These are phyloP conservation scores for Tricholauxania praeusta DNA, from an alignment of 2,888 invertebrate genomes.

Conservation along the genomic window DNA sequence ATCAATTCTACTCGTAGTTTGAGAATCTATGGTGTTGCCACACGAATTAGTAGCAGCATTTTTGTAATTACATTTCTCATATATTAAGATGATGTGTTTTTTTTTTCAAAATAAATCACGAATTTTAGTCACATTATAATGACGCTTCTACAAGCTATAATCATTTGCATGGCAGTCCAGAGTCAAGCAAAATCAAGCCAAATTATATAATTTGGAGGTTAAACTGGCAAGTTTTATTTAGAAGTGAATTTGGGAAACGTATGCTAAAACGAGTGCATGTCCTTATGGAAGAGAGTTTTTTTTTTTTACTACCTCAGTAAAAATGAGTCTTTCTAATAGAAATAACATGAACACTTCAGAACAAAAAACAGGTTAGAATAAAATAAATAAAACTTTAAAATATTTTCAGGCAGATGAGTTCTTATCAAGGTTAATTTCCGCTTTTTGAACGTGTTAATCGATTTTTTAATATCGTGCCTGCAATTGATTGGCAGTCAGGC, in stretches of 20 bases:
- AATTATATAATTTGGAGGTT: neutral
- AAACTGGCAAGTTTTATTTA: neutral
- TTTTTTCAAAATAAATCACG: slow-evolving; percentile 22
- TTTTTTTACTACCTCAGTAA: no score
- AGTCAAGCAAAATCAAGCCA: neutral
- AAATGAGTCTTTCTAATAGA: no score
- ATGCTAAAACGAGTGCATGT: neutral
- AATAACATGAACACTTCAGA: no score
- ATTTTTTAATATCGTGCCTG: slow-evolving; percentile 36
- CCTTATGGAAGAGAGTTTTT: neutral
- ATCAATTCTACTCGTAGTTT: neutral
- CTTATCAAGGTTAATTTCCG: slow-evolving; percentile 50
- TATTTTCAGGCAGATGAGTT: slow-evolving; percentile 8
- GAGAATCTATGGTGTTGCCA: neutral
- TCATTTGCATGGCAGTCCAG: neutral
- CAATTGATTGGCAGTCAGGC: slow-evolving; percentile 1
- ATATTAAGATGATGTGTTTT: slow-evolving; percentile 31
- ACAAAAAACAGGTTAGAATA: neutral
- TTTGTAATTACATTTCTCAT: slow-evolving; percentile 12
- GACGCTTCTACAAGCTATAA: neutral
- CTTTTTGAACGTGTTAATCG: slow-evolving; percentile 50
- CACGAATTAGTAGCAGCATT: neutral
- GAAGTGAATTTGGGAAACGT: neutral
- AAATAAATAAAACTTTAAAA: neutral
- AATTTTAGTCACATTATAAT: slow-evolving; percentile 22